Evolutionary conservation across 2,113 vertebrate species (phyloP), one percentile per base, ranked within the genome.

Genomic region (Misgurnus mizolepis): DNA sequence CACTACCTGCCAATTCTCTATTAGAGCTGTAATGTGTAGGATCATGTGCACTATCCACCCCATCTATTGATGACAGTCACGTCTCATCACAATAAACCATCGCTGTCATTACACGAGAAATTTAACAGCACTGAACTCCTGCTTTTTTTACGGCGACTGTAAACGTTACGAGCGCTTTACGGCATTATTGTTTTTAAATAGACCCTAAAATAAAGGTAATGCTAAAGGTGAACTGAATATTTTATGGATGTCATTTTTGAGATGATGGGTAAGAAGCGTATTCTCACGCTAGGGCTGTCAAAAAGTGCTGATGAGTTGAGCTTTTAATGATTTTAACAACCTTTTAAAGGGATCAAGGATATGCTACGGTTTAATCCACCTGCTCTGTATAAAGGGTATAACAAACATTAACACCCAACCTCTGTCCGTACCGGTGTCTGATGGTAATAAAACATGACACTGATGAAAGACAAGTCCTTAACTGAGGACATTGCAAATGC

Each of bases 121-220:
- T 84, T 79, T 84, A 76, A 78, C 88, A 85, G 65, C 79, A 56
- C 79, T 79, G 78, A 70, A 78, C 76, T 43, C 58, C 75, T 67
- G 60, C 67, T 47, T 81, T 69, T 80, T 93, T 92, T 92, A 93
- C 80, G 85, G 87, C 88, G 88, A 87, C 83, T 85, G 90, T 92
- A 92, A 92, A 91, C 81, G 86, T 89, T 87, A 85, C 82, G 90
- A 89, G 84, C 83, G 86, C 90, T 93, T 93, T 92, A 94, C 87
- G 72, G 92, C 89, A 40, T 90, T 89, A 92, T 89, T 92, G 90
- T 92, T 93, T 92, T 90, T 87, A 90, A 84, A 78, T 76, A 56
- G 76, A n/a, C 73, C 80, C 78, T 82, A 72, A 82, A 83, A 76
- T n/a, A 55, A 14, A 49, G 86, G 87, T 89, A 89, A 90, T 88